Evolutionary conservation across 1,140 invertebrate genomes (phyloP).

Genomic region (Ceratoteleas bidentatus): DNA sequence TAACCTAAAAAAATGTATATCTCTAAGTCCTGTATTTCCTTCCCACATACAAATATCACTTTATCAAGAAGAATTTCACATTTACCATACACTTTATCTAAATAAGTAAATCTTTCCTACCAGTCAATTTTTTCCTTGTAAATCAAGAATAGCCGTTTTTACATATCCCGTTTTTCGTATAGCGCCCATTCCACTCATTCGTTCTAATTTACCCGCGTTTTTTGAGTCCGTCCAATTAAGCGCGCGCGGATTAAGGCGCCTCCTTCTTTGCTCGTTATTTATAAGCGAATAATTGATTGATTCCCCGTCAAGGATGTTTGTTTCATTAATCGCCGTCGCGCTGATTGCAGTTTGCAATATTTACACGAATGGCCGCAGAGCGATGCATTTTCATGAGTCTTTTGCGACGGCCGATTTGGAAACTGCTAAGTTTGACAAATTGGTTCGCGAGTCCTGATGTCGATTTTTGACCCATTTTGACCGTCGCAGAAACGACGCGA

Average conservation of each 20-base stretch:
- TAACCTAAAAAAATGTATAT: no score
- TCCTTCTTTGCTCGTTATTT: slow-evolving; percentile 35
- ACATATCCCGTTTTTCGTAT: not conserved
- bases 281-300: slow-evolving; percentile 40
- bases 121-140: slow-evolving; percentile 4
- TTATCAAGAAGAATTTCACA: no score
- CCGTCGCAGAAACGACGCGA: no score
- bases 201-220: slow-evolving; percentile 41
- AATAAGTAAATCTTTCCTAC: no score
- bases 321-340: slow-evolving; percentile 24
- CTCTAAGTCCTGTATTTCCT: no score
- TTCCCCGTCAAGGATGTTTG: slow-evolving; percentile 33
- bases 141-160: slow-evolving; percentile 27
- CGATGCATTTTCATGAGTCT: slow-evolving; percentile 18
- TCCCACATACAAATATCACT: no score
- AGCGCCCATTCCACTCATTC: slow-evolving; percentile 1
- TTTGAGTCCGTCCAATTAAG: slow-evolving; percentile 29
- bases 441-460: not conserved
- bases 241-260: slow-evolving; percentile 22
- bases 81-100: no score
- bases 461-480: not conserved
- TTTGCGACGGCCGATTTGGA: not conserved
- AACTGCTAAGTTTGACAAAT: not conserved
- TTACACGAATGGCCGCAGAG: not conserved
- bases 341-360: slow-evolving; percentile 34